Evolutionary conservation across 2,888 invertebrate species (phyloP).

Genomic region (Dichetophora obliterata): DNA sequence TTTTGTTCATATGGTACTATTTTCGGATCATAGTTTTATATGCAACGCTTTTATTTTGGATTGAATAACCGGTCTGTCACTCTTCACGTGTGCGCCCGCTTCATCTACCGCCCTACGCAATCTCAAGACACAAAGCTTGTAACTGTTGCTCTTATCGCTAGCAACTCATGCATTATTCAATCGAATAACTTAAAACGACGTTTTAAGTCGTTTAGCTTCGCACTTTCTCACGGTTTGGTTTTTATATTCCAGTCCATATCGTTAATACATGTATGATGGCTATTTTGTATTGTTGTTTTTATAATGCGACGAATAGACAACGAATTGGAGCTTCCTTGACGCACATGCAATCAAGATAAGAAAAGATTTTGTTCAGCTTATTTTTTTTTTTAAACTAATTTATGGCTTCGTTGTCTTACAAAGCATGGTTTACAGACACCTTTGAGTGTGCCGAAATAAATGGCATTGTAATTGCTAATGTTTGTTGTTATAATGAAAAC

Average conservation of each 20-base stretch:
- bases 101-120: constrained; percentile 4
- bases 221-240: constrained; percentile 48
- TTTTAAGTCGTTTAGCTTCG: constrained; percentile 43
- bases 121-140: neutral
- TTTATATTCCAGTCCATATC: constrained; percentile 22
- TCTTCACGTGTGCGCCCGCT: neutral
- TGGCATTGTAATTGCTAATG: constrained; percentile 39
- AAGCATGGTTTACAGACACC: constrained; percentile 43
- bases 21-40: too few species aligned
- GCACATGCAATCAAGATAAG: constrained; percentile 21
- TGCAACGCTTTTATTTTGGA: too few species aligned
- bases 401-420: neutral
- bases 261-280: neutral
- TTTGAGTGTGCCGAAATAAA: constrained; percentile 44
- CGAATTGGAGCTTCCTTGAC: neutral
- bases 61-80: neutral
- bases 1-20: too few species aligned
- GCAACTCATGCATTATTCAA: constrained; percentile 46
- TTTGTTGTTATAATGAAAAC: neutral
- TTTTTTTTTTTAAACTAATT: neutral
- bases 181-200: constrained; percentile 50
- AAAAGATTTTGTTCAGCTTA: neutral
- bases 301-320: constrained; percentile 1
- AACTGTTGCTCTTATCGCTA: constrained; percentile 40
- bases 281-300: neutral